Conservation (phyloP, 2,797 vertebrate genomes). For the Manis pentadactyla region DNA sequence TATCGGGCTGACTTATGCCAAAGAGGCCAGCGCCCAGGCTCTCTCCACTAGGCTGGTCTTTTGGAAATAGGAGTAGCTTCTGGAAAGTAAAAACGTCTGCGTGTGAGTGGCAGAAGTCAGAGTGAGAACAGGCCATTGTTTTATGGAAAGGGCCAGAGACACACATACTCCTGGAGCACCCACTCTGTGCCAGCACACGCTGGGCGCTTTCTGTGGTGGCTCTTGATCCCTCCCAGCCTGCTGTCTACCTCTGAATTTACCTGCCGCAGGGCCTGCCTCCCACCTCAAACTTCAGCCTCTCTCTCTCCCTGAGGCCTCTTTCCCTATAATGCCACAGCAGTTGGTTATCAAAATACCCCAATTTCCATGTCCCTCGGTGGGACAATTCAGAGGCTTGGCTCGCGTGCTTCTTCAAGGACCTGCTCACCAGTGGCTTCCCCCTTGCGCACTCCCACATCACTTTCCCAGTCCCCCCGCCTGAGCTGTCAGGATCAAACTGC, state of each 20-base stretch:
- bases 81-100: not conserved
- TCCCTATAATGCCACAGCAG: not conserved
- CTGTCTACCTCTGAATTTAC: not conserved
- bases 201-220: not conserved
- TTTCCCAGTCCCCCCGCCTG: not conserved
- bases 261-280: not conserved
- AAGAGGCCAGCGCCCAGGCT: not conserved
- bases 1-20: not conserved
- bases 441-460: not conserved
- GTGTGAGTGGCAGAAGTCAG: not conserved
- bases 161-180: not conserved
- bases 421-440: not conserved
- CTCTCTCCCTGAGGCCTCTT: not conserved
- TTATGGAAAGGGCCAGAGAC: not conserved
- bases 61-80: not conserved
- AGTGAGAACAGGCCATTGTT: not conserved
- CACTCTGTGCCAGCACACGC: not conserved
- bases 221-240: not conserved
- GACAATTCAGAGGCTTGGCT: not conserved
- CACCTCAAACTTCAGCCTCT: not conserved
- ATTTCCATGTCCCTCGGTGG: accelerated
- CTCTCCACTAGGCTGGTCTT: not conserved
- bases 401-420: not conserved
- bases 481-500: not conserved
- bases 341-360: not conserved